A percentile compares a stretch with the other conserved stretches of the same genome.
Evolutionary conservation across 2,797 vertebrate species (phyloP).

Genomic region (Pogoniulus pusillus): DNA sequence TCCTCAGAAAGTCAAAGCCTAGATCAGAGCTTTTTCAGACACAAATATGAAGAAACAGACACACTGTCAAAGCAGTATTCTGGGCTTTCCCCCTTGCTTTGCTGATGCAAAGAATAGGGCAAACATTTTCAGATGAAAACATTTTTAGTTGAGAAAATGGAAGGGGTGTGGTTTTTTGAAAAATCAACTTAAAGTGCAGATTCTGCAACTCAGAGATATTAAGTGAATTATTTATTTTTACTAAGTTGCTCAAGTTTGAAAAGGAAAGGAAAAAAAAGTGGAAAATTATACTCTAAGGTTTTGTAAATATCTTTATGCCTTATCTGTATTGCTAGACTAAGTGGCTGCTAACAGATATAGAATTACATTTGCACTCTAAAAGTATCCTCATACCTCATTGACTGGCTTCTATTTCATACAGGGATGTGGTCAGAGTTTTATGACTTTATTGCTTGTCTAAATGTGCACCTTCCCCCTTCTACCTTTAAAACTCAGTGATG

Average conservation of each 20-base stretch:
- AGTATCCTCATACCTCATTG: neutral
- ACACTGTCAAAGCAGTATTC: neutral
- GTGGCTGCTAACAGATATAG: neutral
- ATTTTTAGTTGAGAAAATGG: neutral
- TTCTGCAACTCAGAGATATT: neutral
- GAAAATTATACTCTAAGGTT: neutral
- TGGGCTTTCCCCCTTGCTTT: neutral
- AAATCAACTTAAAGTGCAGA: neutral
- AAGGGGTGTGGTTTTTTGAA: neutral
- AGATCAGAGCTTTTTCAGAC: constrained; percentile 28
- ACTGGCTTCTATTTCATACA: neutral
- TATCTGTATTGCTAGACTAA: neutral
- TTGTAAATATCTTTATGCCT: neutral
- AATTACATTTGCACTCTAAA: neutral
- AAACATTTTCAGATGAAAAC: neutral
- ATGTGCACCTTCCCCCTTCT: neutral
- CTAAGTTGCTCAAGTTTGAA: neutral
- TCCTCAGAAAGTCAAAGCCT: constrained; percentile 31
- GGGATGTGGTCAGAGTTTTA: neutral
- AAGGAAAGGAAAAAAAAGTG: neutral
- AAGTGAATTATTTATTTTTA: neutral
- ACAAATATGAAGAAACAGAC: neutral
- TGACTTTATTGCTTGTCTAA: neutral
- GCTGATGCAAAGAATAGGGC: neutral
- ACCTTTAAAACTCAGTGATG: neutral